Base-by-base conservation (phyloP, 1,140 invertebrate genomes). In the Drosophila guanche region DNA sequence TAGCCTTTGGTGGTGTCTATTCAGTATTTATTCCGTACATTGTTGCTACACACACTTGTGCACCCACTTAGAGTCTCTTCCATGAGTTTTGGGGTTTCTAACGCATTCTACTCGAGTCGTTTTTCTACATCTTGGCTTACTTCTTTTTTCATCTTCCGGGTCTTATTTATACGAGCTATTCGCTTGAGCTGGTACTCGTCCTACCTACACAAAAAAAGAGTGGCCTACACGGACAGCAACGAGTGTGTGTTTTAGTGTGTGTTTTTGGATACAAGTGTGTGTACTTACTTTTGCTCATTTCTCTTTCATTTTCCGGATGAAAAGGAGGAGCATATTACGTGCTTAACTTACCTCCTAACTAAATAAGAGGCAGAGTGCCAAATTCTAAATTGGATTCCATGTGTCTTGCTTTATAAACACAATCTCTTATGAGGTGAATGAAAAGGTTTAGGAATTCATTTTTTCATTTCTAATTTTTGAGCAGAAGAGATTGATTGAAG, bases 1-100 rank as follows among this genome's bases (percentile, higher is more conserved):
- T 37, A 43, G 22, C 29, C 22, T 56, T 14, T 20, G 22, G 42
- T 42, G 29, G 43, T 68, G 43, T 68, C 33, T 70, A 50, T 73
- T 60, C 60, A 37, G 56, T 84, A 73, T 85, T 84, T 84, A 85
- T 84, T 84, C 65, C 84, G 79, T 84, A 51, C 79, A 79, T 70
- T 72, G 74, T 77, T 57, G 73, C 71, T 68, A 61, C 67, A 78
- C 52, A 45, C 56, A 54, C 46, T 52, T 4, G 33, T 16, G n/a
- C 16, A 57, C 42, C 43, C 52, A 42, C 37, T 62, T 47, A 53
- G 46, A 71, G 54, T 48, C 55, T 56, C 14, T 43, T 5, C 27
- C 33, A 41, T 23, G 48, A 4, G 23, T 37, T 48, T 71, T 52
- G 47, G 40, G 42, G 50, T 29, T 42, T 41, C 55, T 62, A 68